Conservation (phyloP, 2,113 vertebrate genomes). For the Hippocampus comes region DNA sequence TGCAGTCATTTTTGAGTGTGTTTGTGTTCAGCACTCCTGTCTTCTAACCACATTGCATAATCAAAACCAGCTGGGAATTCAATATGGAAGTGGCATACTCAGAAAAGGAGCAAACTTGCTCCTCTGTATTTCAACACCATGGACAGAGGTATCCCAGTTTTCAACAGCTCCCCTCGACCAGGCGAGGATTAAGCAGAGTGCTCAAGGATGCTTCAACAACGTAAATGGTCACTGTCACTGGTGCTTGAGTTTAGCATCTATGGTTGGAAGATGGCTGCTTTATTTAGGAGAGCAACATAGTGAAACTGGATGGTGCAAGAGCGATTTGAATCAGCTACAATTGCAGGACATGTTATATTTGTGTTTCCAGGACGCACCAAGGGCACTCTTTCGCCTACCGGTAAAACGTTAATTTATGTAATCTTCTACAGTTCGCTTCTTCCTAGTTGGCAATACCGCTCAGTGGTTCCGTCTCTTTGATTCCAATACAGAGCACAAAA, state of each 20-base stretch:
- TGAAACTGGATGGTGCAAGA: constrained; percentile 18
- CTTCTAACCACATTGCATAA: constrained; percentile 28
- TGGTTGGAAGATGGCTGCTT: constrained; percentile 33
- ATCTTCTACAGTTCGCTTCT: constrained; percentile 41
- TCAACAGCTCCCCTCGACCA: constrained; percentile 35
- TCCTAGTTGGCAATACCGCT: constrained; percentile 41
- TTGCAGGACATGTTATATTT: constrained; percentile 38
- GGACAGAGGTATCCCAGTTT: constrained; percentile 35
- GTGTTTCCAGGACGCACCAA: constrained; percentile 40
- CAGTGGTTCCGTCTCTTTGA: constrained; percentile 31
- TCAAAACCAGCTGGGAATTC: constrained; percentile 19
- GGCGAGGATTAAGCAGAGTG: constrained; percentile 40
- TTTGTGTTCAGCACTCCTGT: constrained; percentile 43
- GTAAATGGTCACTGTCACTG: constrained; percentile 40
- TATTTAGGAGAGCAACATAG: constrained; percentile 3
- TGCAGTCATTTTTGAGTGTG: constrained; percentile 39
- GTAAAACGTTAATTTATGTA: constrained; percentile 54
- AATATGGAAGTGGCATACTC: not conserved
- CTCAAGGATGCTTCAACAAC: constrained; percentile 55
- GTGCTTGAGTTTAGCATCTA: constrained; percentile 23
- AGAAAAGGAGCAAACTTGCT: not conserved
- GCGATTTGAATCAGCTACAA: constrained; percentile 36
- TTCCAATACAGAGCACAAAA: constrained; percentile 37
- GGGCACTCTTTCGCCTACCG: constrained; percentile 48
- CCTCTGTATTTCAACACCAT: constrained; percentile 51